Evolutionary conservation across 1,140 invertebrate genomes (phyloP), one percentile per base, ranked within the genome.

Genomic region (Sycobia sp.): DNA sequence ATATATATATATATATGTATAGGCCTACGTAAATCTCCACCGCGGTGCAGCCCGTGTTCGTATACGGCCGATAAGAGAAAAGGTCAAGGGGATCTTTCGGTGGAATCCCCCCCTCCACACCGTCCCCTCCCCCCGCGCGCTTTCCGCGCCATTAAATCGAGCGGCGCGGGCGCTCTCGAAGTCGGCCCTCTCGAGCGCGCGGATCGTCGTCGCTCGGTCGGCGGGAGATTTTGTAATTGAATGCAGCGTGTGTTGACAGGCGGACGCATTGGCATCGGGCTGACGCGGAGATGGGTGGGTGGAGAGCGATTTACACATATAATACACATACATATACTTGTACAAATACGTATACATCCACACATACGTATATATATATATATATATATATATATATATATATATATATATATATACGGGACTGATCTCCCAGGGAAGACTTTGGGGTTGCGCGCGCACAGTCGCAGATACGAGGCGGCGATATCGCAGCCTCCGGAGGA

Each of bases 171-270:
- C 68, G n/a, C n/a, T n/a, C n/a, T n/a, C n/a, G n/a, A n/a, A n/a
- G n/a, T n/a, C n/a, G n/a, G n/a, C n/a, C n/a, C n/a, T n/a, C n/a
- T n/a, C n/a, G n/a, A n/a, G n/a, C n/a, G n/a, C n/a, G n/a, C n/a
- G n/a, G n/a, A n/a, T n/a, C n/a, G n/a, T n/a, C n/a, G n/a, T n/a
- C n/a, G n/a, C n/a, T n/a, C n/a, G n/a, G n/a, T 60, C 51, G 72
- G 65, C 61, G 53, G 49, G 68, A n/a, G 71, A 73, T 67, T 74
- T 81, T 44, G 51, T 63, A 81, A 81, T 81, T 79, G 77, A 81
- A 81, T 80, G 75, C 74, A 79, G 76, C 74, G 77, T 81, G 79
- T 81, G 79, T 80, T 81, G 79, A 81, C 78, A 81, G 77, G 70
- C 68, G 72, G 73, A 74, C 71, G 76, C 79, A 79, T 81, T 79